Evolutionary conservation across 2,797 vertebrate species (phyloP).

Genomic region (Lerista edwardsae): DNA sequence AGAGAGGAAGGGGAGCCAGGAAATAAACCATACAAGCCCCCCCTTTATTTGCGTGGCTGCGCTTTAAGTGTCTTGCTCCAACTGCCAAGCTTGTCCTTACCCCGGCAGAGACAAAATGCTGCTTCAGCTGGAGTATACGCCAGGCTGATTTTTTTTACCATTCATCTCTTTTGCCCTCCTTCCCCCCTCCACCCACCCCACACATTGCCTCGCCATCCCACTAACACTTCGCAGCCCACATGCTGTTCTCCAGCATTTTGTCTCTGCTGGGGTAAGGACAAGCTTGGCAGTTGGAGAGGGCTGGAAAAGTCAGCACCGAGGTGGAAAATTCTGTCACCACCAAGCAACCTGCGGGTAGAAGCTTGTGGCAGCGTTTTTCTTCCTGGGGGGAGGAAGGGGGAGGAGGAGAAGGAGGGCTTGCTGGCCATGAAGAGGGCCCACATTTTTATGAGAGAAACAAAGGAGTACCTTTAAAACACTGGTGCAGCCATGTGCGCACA

Average conservation of each 20-base stretch:
- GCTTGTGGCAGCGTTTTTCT: not conserved
- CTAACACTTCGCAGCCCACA: slow-evolving; percentile 48
- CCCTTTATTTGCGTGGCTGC: too few relatives aligned
- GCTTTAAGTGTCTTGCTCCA: slow-evolving; percentile 6
- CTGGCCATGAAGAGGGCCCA: too few relatives aligned
- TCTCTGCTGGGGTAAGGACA: slow-evolving; percentile 57
- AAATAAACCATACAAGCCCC: not conserved
- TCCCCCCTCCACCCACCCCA: slow-evolving; percentile 62
- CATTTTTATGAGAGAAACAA: too few relatives aligned
- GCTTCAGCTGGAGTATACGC: not conserved
- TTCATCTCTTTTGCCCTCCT: not conserved
- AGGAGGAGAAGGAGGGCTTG: too few relatives aligned
- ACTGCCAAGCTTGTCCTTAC: too few relatives aligned
- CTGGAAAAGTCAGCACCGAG: slow-evolving; percentile 62
- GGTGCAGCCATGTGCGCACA: too few relatives aligned
- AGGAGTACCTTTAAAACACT: too few relatives aligned
- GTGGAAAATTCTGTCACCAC: not conserved
- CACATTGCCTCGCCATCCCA: slow-evolving; percentile 57
- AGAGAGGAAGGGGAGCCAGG: not conserved
- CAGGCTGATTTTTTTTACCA: not conserved
- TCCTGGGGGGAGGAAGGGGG: not conserved
- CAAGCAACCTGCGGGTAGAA: too few relatives aligned
- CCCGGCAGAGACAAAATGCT: slow-evolving; percentile 36
- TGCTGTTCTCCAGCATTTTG: too few relatives aligned
- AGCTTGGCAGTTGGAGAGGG: too few relatives aligned